Evolutionary conservation across 2,113 vertebrate species (phyloP).

Genomic region (human): DNA sequence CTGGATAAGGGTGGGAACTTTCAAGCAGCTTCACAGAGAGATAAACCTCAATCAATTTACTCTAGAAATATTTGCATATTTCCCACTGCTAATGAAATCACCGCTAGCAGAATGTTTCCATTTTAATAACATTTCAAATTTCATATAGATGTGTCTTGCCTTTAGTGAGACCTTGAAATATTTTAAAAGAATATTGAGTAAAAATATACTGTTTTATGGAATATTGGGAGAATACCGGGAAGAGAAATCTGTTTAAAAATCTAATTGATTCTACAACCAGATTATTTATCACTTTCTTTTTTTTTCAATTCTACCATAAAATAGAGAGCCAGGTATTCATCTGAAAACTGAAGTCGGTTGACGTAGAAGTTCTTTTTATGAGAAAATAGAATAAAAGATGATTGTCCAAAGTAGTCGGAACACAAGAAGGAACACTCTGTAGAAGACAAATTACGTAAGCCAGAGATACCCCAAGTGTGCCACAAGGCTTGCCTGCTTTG

Average conservation of each 20-base stretch:
- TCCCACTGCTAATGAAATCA: neutral
- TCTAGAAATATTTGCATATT: neutral
- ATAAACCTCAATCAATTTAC: neutral
- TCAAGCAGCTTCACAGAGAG: neutral
- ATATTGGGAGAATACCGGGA: neutral
- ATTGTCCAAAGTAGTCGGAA: neutral
- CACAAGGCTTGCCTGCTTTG: neutral
- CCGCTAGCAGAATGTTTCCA: neutral
- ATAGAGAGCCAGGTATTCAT: neutral
- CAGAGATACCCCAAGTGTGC: neutral
- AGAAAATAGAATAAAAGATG: neutral
- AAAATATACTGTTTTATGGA: neutral
- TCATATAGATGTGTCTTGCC: neutral
- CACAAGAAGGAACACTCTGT: neutral
- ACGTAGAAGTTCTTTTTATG: neutral
- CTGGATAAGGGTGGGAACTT: neutral
- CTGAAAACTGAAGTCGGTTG: neutral
- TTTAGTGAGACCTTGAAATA: neutral
- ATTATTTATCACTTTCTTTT: neutral
- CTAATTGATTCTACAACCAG: neutral
- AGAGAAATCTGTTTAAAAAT: neutral
- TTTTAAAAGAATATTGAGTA: neutral
- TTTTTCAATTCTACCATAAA: neutral
- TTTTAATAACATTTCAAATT: neutral
- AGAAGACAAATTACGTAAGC: neutral